Base-by-base conservation (phyloP, 2,797 vertebrate species). In the Muscicapa comitata region DNA sequence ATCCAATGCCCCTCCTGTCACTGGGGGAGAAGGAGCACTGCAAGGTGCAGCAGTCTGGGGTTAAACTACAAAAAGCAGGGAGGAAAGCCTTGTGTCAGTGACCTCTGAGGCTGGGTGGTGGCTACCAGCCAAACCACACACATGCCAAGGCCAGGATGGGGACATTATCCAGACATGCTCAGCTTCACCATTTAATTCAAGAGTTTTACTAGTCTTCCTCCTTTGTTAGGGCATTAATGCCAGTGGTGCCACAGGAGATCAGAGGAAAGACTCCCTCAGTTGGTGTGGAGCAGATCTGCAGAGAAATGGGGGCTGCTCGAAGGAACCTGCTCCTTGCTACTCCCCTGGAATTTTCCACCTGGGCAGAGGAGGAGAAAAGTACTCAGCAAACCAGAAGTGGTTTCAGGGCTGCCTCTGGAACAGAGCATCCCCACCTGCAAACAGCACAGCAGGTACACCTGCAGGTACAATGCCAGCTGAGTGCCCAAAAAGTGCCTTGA, bases 101-200 rank as follows among this genome's bases (percentile, higher is more conserved):
- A n/a, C 26, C 21, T 43, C 51, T 37, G 59, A 50, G n/a, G 63
- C 65, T 71, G 40, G 28, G 15, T 18, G 53, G 24, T 10, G 37
- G 42, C 2, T 17, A 17, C 13, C 54, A 40, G 55, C 50, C 73
- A 79, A 50, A 38, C 16, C 28, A 43, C 10, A 31, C 1, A 0
- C 5, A 2, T 2, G 18, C 16, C 31, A 42, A 28, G 29, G 47
- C 43, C 68, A 72, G 67, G 24, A 42, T 1, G 13, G 26, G 2
- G 6, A 12, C 0, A 1, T 10, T 6, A 28, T 10, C 24, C 45
- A 13, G 14, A 42, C 9, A 2, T 1, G 6, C 1, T 7, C 10
- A 63, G 17, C 18, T 62, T 70, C 33, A 23, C 8, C 23, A 23
- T 7, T 40, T 33, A 35, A 19, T 25, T 58, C 37, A 28, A 13